Evolutionary conservation across 2,113 vertebrate species (phyloP).

Genomic region (Pterocles gutturalis): DNA sequence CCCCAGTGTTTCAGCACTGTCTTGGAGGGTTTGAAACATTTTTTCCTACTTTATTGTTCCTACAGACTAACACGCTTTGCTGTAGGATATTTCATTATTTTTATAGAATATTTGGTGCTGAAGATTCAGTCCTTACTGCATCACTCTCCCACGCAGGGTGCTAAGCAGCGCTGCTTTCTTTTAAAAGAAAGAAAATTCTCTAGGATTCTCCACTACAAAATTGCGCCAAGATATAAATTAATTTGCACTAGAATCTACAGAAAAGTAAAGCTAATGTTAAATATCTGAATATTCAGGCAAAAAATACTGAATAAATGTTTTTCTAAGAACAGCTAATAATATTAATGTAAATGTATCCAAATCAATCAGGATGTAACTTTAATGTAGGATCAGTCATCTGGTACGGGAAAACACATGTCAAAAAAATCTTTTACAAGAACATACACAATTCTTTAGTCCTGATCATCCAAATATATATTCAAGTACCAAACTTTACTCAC

Average conservation of each 20-base stretch:
- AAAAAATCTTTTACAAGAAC: background rate
- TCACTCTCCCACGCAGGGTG: background rate
- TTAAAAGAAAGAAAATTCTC: background rate
- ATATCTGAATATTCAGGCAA: background rate
- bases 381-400: background rate
- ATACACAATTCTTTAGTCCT: background rate
- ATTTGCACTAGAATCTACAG: background rate
- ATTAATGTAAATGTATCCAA: background rate
- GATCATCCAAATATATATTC: background rate
- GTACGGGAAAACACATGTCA: background rate
- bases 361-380: background rate
- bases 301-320: background rate
- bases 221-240: background rate
- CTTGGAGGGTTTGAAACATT: background rate
- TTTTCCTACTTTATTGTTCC: background rate
- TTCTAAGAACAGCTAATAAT: background rate
- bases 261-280: background rate
- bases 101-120: background rate
- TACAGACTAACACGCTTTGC: background rate
- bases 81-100: background rate
- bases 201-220: background rate
- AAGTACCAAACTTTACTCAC: background rate
- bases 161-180: background rate
- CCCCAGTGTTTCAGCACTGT: background rate
- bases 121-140: background rate